phyloP scores from a whole-genome alignment of 2,797 vertebrate species.

The Pempheris klunzingeri region DNA sequence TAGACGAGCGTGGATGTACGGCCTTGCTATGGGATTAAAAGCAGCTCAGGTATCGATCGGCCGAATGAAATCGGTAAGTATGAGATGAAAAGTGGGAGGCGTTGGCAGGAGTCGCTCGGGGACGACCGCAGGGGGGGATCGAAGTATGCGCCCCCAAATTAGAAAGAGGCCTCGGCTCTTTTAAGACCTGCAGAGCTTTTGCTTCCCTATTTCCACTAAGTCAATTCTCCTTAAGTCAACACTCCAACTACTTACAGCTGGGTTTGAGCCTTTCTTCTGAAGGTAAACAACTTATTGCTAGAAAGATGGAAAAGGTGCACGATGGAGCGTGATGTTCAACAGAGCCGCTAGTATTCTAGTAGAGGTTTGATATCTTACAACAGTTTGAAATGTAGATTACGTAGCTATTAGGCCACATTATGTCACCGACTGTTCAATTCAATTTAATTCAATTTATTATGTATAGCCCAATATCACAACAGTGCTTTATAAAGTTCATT shows the following conservation, averaged over 20 bases:
- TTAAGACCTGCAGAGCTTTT: slow-evolving; percentile 1
- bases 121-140: neutral
- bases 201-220: neutral
- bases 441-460: no score
- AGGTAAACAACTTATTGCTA: neutral
- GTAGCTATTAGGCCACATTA: no score
- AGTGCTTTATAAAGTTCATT: no score
- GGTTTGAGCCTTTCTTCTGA: neutral
- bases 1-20: neutral
- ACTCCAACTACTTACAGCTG: neutral
- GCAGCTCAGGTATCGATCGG: slow-evolving; percentile 26
- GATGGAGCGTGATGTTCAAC: no score
- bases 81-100: slow-evolving; percentile 41
- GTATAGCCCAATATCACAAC: no score
- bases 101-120: neutral
- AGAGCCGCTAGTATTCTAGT: no score
- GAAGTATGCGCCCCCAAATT: slow-evolving; percentile 7
- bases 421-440: no score
- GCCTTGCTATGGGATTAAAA: neutral
- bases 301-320: no score
- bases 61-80: neutral
- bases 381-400: no score
- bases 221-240: slow-evolving; percentile 18
- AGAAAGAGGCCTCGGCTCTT: neutral
- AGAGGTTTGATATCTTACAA: no score